Conservation (phyloP, 2,888 invertebrate species). For the Cryptus armator region DNA sequence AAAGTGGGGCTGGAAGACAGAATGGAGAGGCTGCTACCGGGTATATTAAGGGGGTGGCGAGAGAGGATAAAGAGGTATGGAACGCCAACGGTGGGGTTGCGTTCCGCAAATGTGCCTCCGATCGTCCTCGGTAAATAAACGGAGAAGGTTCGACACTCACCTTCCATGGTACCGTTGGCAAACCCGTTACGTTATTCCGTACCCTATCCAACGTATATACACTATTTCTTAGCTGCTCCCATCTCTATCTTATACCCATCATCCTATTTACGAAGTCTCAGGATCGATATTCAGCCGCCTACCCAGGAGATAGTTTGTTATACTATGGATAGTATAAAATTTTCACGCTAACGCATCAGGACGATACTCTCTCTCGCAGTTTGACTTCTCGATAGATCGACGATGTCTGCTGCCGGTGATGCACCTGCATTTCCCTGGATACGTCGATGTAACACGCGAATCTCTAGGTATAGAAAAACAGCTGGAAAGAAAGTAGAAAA, state of each 20-base stretch:
- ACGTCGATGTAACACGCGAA: slow-evolving; percentile 50
- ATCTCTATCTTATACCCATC: slow-evolving; percentile 6
- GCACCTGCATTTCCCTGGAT: slow-evolving; percentile 49
- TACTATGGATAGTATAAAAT: slow-evolving; percentile 61
- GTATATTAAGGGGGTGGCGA: slow-evolving; percentile 45
- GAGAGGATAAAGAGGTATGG: slow-evolving; percentile 52
- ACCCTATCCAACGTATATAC: slow-evolving; percentile 24
- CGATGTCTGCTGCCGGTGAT: slow-evolving; percentile 42
- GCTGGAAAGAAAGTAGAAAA: slow-evolving; percentile 49
- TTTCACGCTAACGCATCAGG: slow-evolving; percentile 64
- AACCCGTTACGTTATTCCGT: slow-evolving; percentile 22
- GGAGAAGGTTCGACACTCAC: slow-evolving; percentile 33
- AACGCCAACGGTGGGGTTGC: slow-evolving; percentile 63
- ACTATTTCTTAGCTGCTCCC: slow-evolving; percentile 25
- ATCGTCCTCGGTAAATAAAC: slow-evolving; percentile 76
- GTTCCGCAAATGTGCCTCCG: slow-evolving; percentile 76
- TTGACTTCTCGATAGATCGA: slow-evolving; percentile 55
- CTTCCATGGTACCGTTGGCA: slow-evolving; percentile 15
- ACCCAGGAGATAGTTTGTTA: slow-evolving; percentile 40
- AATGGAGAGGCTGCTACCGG: slow-evolving; percentile 42
- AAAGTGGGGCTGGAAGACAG: slow-evolving; percentile 39
- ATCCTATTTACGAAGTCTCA: slow-evolving; percentile 46
- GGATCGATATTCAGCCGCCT: slow-evolving; percentile 31
- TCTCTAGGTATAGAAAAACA: slow-evolving; percentile 22
- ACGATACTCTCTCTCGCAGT: slow-evolving; percentile 29